phyloP scores from a whole-genome alignment of 2,888 invertebrate genomes.

The Rhabditoides inermis region DNA sequence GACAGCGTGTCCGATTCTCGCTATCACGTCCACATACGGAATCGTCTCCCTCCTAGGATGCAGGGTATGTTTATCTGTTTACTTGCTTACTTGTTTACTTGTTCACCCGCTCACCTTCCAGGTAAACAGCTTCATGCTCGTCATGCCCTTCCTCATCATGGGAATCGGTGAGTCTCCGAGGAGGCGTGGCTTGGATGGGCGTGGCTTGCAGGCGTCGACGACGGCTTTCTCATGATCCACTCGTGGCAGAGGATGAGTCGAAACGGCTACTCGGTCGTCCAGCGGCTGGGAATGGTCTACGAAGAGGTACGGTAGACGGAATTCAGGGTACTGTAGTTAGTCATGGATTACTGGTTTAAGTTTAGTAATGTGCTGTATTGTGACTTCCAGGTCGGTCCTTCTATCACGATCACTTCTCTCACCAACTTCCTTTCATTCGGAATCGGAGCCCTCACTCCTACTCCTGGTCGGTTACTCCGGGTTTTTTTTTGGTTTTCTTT shows the following conservation, averaged over 20 bases:
- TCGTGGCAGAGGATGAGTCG: conserved; percentile 41
- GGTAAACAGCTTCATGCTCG: conserved; percentile 49
- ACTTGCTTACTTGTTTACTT: too few species aligned
- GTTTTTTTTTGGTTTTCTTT: background rate
- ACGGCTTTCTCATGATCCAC: conserved; percentile 47
- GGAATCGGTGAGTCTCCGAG: conserved; percentile 41
- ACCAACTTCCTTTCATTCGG: conserved; percentile 51
- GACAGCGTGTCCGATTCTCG: conserved; percentile 42
- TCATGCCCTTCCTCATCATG: conserved; percentile 50
- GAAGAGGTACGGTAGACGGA: conserved; percentile 21
- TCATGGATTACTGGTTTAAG: background rate
- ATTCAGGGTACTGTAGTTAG: background rate
- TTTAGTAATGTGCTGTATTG: background rate
- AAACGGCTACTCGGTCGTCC: conserved; percentile 22
- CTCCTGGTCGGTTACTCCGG: conserved; percentile 31
- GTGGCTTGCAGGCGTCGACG: conserved; percentile 42
- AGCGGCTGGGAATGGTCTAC: conserved; percentile 38
- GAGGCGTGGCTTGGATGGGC: too few species aligned
- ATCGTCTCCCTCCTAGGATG: conserved; percentile 34
- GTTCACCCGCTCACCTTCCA: too few species aligned
- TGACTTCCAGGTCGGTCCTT: conserved; percentile 36
- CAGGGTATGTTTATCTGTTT: conserved; percentile 21
- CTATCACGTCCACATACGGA: conserved; percentile 47
- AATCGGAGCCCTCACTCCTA: conserved; percentile 49
- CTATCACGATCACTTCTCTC: conserved; percentile 49